Evolutionary conservation across 2,797 vertebrate genomes (phyloP).

Genomic region (Peromyscus attwateri): DNA sequence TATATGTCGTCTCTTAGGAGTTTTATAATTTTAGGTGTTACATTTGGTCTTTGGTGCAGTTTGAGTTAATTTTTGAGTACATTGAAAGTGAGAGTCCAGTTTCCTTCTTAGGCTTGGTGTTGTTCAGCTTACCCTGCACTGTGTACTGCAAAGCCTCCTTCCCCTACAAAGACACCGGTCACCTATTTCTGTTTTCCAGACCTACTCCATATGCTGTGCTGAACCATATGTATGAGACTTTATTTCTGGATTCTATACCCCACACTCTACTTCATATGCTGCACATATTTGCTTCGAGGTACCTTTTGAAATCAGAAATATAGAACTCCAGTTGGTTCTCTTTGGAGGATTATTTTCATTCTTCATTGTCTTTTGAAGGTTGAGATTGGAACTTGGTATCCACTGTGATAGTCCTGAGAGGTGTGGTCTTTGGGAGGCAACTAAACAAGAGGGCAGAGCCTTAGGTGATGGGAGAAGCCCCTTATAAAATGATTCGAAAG

Average conservation of each 20-base stretch:
- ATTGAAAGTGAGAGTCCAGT: neutral
- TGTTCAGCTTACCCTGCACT: neutral
- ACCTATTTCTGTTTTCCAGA: neutral
- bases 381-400: neutral
- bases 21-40: neutral
- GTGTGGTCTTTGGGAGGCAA: neutral
- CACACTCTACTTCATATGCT: neutral
- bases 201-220: neutral
- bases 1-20: neutral
- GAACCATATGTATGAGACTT: neutral
- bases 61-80: neutral
- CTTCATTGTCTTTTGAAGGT: neutral
- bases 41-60: neutral
- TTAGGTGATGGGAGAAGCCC: no score
- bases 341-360: neutral
- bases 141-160: neutral
- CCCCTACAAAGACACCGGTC: no score
- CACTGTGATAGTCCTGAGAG: neutral
- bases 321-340: neutral
- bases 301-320: neutral
- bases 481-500: neutral
- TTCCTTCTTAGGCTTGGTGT: neutral
- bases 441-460: neutral
- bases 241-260: neutral
- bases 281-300: neutral